phyloP scores from a whole-genome alignment of 1,140 invertebrate genomes.

The Pseudomyrmex sp. region DNA sequence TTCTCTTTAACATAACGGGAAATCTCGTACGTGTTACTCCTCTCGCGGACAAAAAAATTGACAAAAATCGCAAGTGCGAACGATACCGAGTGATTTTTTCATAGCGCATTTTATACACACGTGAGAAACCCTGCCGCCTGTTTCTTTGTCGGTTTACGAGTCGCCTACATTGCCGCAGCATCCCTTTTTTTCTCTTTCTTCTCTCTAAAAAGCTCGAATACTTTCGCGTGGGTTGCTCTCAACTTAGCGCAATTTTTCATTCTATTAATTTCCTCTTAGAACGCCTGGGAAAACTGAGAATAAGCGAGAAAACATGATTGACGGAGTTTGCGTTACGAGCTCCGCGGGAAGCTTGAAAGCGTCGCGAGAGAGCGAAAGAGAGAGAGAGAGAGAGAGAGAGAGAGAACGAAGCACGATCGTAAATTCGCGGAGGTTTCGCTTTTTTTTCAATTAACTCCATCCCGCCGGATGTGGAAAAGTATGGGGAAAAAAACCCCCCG shows the following conservation, averaged over 20 bases:
- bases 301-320: constrained; percentile 9
- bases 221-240: background rate
- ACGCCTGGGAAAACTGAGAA: background rate
- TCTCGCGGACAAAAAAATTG: constrained; percentile 6
- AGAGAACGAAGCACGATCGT: background rate
- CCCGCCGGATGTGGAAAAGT: constrained; percentile 43
- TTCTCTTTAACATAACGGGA: background rate
- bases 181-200: constrained; percentile 38
- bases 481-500: background rate
- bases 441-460: constrained; percentile 58
- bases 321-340: constrained; percentile 21
- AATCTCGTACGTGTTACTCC: background rate
- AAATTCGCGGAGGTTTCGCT: constrained; percentile 26
- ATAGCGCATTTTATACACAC: background rate
- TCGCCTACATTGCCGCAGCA: constrained; percentile 58
- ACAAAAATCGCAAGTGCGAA: constrained; percentile 12
- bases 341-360: background rate
- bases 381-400: too few species aligned
- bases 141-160: constrained; percentile 65
- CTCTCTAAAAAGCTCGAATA: constrained; percentile 2
- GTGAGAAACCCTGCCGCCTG: constrained; percentile 66
- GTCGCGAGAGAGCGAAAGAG: background rate
- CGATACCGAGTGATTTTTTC: background rate
- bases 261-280: constrained; percentile 23
- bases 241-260: constrained; percentile 25